These are phyloP conservation scores for Albula goreensis DNA, from an alignment of 2,113 vertebrate species.

Conservation along the genomic window DNA sequence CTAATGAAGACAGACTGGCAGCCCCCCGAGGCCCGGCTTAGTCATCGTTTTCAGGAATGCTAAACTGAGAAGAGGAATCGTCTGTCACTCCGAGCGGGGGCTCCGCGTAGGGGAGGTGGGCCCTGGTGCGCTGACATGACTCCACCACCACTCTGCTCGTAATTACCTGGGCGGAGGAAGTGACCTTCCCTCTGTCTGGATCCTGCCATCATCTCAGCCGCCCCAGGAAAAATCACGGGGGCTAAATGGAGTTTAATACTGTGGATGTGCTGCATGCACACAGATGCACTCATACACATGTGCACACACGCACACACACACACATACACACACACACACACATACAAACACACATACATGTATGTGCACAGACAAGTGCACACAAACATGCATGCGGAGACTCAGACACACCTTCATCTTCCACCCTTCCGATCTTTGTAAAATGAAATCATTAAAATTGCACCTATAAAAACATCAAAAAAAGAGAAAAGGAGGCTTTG, in stretches of 20 bases:
- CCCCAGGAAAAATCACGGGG: neutral
- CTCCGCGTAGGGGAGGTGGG: too few species aligned
- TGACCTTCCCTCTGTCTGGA: neutral
- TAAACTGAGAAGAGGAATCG: neutral
- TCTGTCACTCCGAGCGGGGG: conserved; percentile 3
- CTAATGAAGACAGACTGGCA: conserved; percentile 48
- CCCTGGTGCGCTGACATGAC: neutral
- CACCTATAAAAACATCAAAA: too few species aligned
- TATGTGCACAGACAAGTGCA: neutral
- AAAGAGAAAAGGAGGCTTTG: too few species aligned
- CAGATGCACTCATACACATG: neutral
- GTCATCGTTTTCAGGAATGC: conserved; percentile 36
- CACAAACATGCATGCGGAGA: neutral
- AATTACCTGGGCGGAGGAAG: conserved; percentile 23
- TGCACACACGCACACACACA: neutral
- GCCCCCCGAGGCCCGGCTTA: conserved; percentile 33
- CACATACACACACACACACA: neutral
- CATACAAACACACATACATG: too few species aligned
- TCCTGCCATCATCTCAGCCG: neutral
- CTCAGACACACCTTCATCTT: neutral
- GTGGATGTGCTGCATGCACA: neutral
- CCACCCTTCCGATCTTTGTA: too few species aligned
- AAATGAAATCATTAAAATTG: too few species aligned
- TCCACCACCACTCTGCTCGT: conserved; percentile 20
- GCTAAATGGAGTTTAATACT: conserved; percentile 2